These are phyloP conservation scores for Eublepharis macularius DNA, from an alignment of 2,113 vertebrate genomes.

Conservation along the genomic window DNA sequence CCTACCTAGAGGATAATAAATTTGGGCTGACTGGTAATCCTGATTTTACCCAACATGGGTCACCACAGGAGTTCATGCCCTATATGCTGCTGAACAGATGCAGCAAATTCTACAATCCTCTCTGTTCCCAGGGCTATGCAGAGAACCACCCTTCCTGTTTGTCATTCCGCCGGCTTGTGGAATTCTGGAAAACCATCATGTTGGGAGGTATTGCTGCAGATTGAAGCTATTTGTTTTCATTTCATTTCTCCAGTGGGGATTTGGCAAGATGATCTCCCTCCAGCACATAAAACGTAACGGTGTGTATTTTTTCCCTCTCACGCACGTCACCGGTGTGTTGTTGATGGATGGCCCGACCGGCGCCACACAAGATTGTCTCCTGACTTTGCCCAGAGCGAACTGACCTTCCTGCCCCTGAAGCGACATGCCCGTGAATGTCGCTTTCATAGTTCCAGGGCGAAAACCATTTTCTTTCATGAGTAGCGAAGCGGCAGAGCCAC, in stretches of 20 bases:
- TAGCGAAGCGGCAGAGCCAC: slow-evolving; percentile 46
- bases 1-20: neutral
- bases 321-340: slow-evolving; percentile 27
- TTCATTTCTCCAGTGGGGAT: slow-evolving; percentile 47
- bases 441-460: slow-evolving; percentile 48
- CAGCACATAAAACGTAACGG: slow-evolving; percentile 23
- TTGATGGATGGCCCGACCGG: slow-evolving; percentile 39
- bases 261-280: slow-evolving; percentile 34
- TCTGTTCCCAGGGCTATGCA: neutral
- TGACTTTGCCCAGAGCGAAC: slow-evolving; percentile 59
- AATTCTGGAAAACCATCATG: slow-evolving; percentile 25
- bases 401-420: slow-evolving; percentile 53
- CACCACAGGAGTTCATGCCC: neutral
- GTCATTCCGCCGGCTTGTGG: slow-evolving; percentile 10
- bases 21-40: neutral
- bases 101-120: neutral
- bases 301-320: neutral
- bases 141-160: neutral
- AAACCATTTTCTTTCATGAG: slow-evolving; percentile 59
- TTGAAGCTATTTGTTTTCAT: slow-evolving; percentile 2
- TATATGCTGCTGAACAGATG: neutral
- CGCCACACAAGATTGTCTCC: slow-evolving; percentile 43
- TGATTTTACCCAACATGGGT: too few species aligned
- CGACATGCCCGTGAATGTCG: slow-evolving; percentile 31
- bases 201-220: slow-evolving; percentile 46